A percentile compares a stretch with the other conserved stretches of the same genome.
phyloP scores from a whole-genome alignment of 2,797 vertebrate genomes.

The Aphelocoma californica region DNA sequence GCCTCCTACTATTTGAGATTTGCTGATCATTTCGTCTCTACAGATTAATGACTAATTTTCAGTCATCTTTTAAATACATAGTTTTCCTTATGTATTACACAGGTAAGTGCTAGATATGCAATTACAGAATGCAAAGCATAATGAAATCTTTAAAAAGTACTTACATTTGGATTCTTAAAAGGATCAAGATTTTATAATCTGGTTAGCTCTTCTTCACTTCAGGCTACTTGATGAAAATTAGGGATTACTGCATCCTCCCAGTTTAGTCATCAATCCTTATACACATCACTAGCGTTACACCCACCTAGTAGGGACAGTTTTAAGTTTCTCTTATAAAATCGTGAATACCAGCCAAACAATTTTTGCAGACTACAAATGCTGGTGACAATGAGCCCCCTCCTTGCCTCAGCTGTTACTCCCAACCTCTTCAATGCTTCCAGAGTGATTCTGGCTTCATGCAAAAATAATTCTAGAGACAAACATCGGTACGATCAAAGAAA shows the following conservation, averaged over 20 bases:
- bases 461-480: background rate
- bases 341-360: conserved; percentile 27
- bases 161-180: background rate
- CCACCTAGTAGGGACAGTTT: conserved; percentile 1
- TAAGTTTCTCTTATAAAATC: background rate
- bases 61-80: background rate
- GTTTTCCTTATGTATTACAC: background rate
- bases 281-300: background rate
- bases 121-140: background rate
- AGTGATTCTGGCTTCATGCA: background rate
- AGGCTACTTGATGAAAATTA: conserved; percentile 2
- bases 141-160: conserved; percentile 1
- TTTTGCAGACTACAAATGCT: conserved; percentile 9
- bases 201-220: background rate
- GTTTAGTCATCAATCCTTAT: conserved; percentile 19
- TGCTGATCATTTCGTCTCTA: background rate
- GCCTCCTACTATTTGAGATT: background rate
- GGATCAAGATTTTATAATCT: background rate
- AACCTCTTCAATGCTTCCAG: background rate
- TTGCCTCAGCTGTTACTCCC: background rate
- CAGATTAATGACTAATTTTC: background rate
- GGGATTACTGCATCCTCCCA: conserved; percentile 7
- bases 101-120: background rate
- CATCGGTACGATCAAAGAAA: background rate
- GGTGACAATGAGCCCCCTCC: background rate